Evolutionary conservation across 2,888 invertebrate genomes (phyloP).

Genomic region (Tetanocera ferruginea): DNA sequence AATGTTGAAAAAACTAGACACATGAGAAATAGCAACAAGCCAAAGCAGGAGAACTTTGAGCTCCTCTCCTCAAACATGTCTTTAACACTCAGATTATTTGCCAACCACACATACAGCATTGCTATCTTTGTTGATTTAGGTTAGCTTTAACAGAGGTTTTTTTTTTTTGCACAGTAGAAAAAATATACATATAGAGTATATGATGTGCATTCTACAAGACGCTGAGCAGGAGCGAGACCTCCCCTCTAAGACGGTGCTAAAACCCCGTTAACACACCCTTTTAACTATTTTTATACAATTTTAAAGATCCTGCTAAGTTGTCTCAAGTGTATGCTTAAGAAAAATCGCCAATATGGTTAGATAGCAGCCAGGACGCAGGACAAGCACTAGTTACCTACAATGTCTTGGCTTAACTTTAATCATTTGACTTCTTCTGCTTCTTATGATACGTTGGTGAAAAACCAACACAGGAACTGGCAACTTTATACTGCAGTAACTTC

Average conservation of each 20-base stretch:
- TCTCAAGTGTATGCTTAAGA: conserved; percentile 17
- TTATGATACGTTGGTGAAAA: no score
- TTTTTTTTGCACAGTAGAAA: neutral
- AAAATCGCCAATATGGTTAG: neutral
- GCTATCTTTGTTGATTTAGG: no score
- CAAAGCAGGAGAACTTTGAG: neutral
- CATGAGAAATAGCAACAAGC: neutral
- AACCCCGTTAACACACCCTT: neutral
- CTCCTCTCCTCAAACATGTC: no score
- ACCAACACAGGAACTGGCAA: neutral
- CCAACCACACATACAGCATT: no score
- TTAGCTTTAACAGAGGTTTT: neutral
- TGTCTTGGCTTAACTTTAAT: neutral
- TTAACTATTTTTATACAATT: neutral
- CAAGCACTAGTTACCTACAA: no score
- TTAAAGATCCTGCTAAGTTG: conserved; percentile 20
- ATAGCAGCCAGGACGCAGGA: neutral
- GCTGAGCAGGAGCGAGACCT: neutral
- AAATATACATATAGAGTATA: neutral
- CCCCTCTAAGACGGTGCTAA: neutral
- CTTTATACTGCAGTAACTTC: neutral
- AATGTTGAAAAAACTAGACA: neutral
- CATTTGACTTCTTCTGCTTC: neutral
- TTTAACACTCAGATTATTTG: no score
- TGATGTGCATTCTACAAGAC: neutral